A percentile compares a stretch with the other conserved stretches of the same genome.
Conservation (phyloP, 2,797 vertebrate species). For the Phoebastria nigripes region DNA sequence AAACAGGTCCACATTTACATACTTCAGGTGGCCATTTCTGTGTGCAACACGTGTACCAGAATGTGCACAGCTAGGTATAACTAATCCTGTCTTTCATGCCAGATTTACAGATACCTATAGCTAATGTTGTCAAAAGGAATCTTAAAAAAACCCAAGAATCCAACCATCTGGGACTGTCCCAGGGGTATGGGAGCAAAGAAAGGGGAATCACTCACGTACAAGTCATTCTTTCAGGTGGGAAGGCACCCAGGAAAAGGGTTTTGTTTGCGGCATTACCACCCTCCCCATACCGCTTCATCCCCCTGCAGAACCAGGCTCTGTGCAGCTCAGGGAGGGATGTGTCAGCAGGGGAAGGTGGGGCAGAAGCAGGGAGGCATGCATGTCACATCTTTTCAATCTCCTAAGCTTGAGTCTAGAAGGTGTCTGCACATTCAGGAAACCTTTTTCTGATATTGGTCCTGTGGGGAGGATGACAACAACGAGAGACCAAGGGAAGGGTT, state of each 20-base stretch:
- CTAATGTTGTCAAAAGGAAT: background rate
- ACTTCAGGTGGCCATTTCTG: background rate
- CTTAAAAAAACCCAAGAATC: background rate
- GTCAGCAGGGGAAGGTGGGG: background rate
- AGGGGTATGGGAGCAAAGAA: background rate
- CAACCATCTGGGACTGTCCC: background rate
- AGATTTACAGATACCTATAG: background rate
- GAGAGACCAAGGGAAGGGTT: background rate
- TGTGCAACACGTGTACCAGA: background rate
- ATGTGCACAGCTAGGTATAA: background rate
- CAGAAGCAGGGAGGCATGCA: background rate
- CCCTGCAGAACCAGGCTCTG: background rate
- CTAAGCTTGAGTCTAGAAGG: background rate
- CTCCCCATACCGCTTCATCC: accelerated
- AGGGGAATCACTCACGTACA: background rate
- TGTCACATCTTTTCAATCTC: background rate
- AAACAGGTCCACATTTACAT: background rate
- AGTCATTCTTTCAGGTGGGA: background rate
- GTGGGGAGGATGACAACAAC: background rate
- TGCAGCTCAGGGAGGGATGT: background rate
- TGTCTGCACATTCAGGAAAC: background rate
- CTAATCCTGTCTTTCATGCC: background rate
- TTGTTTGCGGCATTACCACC: background rate
- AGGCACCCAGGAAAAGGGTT: background rate
- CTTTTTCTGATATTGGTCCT: background rate